Evolutionary conservation across 2,113 vertebrate genomes (phyloP), one percentile per base, ranked within the genome.

Genomic region (Elanus axillaris): DNA sequence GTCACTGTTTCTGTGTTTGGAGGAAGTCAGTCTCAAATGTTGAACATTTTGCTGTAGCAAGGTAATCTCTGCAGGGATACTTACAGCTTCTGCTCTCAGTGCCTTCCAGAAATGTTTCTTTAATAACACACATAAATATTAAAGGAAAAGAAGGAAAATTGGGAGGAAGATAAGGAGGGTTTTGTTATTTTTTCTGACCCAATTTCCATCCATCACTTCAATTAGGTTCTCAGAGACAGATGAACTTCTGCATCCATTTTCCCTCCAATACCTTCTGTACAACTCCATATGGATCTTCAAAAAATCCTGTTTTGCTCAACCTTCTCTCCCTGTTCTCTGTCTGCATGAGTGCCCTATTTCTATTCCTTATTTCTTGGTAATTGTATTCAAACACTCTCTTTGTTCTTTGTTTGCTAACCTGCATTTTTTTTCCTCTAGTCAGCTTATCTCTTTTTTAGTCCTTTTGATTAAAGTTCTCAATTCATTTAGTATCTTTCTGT

Each of bases 381-480:
- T 97, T 97, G 95, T 97, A 97, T 97, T 97, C 96, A 97, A 97
- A 97, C 88, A 95, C 94, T 97, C 94, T 81, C 94, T 97, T 98
- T 98, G 91, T 97, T 97, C 94, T 97, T 97, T 97, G 88, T 96
- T 97, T 98, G 94, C 97, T 98, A 97, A 97, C 97, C 94, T 93
- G 93, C 91, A 73, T 92, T 93, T 95, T 89, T 90, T 94, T 86
- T 79, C 27, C 77, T 93, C 92, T 93, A 94, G 92, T 96, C 97
- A 97, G 92, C 96, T 98, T 98, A 97, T 97, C 96, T 95, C 94
- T 96, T 96, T 97, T 97, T 97, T 95, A 96, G 95, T 96, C 88
- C 96, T 98, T 98, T 97, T 97, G 97, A 97, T 97, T 97, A 96
- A 97, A 97, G 94, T 97, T 97, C 86, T 96, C 87, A 95, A 88